Percentiles rank a stretch among this genome's conserved stretches.
These are phyloP conservation scores for Coendou prehensilis DNA, from an alignment of 2,797 vertebrate genomes.

Conservation along the genomic window DNA sequence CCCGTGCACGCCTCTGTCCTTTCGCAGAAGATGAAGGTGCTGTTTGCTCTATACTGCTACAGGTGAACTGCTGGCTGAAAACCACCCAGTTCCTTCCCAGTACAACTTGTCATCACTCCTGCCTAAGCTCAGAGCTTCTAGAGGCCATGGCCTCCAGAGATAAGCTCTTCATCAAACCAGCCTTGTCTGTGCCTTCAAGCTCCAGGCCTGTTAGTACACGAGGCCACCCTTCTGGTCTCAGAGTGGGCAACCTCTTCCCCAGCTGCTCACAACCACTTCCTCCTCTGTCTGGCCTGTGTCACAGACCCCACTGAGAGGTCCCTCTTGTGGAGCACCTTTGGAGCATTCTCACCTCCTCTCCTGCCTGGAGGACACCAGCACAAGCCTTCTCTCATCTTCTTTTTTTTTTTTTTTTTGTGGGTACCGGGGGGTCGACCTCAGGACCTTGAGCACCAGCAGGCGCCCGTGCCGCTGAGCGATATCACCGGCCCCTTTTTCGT, in stretches of 20 bases:
- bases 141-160: slow-evolving; percentile 54
- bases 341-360: neutral
- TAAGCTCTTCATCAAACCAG: slow-evolving; percentile 46
- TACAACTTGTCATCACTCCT: slow-evolving; percentile 62
- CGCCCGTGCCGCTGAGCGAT: no score
- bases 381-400: neutral
- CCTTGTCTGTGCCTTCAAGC: neutral
- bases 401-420: no score
- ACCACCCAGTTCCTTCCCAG: neutral
- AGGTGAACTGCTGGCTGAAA: neutral
- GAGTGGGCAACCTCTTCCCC: neutral
- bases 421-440: no score
- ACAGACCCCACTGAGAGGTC: neutral
- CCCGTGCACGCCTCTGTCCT: neutral
- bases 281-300: neutral
- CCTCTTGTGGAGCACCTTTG: neutral
- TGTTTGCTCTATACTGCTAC: neutral
- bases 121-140: slow-evolving; percentile 45
- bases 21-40: neutral
- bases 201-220: neutral
- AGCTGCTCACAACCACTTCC: neutral
- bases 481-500: no score
- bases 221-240: neutral
- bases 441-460: no score
- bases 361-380: neutral